Conservation (phyloP, 2,888 invertebrate species). For the Choristoneura rosaceana region DNA sequence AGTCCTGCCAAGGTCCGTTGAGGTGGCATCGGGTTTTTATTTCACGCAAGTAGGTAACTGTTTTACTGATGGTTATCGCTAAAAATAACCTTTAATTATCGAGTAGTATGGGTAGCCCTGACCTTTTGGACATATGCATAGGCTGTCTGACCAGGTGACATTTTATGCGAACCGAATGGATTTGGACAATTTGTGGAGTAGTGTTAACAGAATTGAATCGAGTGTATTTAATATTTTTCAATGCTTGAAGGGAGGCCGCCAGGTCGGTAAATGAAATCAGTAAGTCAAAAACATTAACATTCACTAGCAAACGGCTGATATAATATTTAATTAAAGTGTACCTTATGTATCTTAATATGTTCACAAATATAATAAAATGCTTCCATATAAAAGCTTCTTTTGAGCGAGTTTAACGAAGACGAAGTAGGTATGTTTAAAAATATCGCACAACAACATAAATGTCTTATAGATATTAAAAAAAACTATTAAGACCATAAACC, state of each 20-base stretch:
- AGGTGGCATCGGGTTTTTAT: constrained; percentile 77
- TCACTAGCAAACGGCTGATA: too few relatives aligned
- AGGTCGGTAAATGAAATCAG: too few relatives aligned
- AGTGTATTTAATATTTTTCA: too few relatives aligned
- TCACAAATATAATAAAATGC: too few relatives aligned
- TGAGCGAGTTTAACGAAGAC: too few relatives aligned
- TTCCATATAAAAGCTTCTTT: too few relatives aligned
- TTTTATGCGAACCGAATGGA: constrained; percentile 42
- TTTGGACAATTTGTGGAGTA: not conserved
- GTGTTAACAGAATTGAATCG: not conserved
- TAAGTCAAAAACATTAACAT: too few relatives aligned
- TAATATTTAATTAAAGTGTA: too few relatives aligned
- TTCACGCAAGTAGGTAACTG: constrained; percentile 79
- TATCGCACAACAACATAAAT: not conserved
- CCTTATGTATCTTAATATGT: too few relatives aligned
- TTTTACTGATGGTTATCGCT: constrained; percentile 84
- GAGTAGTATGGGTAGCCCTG: constrained; percentile 81
- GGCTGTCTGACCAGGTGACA: constrained; percentile 63
- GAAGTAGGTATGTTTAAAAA: not conserved
- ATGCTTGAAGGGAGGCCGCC: too few relatives aligned
- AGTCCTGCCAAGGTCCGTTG: constrained; percentile 68
- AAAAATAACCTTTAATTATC: constrained; percentile 86
- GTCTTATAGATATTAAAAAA: not conserved
- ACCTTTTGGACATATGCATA: constrained; percentile 76
- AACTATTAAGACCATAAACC: constrained; percentile 48